Conservation (phyloP, 2,797 vertebrate genomes). For the Enteromius argenteus region DNA sequence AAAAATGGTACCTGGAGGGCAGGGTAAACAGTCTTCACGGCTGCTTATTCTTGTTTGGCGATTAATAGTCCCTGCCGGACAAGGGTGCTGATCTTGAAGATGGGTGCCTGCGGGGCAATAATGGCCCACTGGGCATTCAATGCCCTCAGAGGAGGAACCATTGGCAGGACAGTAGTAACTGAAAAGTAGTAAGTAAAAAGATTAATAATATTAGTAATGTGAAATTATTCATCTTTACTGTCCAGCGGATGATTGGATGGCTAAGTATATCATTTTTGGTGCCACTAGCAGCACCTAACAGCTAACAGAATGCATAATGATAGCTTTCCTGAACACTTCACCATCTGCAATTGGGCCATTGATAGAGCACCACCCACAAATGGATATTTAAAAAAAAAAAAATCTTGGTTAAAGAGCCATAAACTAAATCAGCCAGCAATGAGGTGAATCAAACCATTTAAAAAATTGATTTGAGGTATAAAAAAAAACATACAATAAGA, state of each 20-base stretch:
- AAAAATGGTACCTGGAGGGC: constrained; percentile 83
- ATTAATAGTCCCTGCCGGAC: constrained; percentile 87
- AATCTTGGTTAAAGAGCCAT: background rate
- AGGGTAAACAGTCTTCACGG: constrained; percentile 80
- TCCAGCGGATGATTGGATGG: background rate
- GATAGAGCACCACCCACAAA: background rate
- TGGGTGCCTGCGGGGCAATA: constrained; percentile 85
- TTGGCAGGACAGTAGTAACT: constrained; percentile 88
- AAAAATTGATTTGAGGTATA: background rate
- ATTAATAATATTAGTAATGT: background rate
- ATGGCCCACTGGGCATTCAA: constrained; percentile 85
- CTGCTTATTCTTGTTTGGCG: constrained; percentile 72
- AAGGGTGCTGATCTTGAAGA: constrained; percentile 84
- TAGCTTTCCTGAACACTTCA: background rate
- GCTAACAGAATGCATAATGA: background rate
- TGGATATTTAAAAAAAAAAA: no score
- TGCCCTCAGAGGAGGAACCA: constrained; percentile 74
- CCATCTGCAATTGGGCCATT: background rate
- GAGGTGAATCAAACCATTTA: background rate
- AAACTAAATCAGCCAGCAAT: background rate
- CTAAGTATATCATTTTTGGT: background rate
- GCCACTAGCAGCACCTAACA: background rate
- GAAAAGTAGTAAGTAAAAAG: constrained; percentile 50
- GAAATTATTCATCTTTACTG: constrained; percentile 3
- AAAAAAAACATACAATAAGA: background rate